Evolutionary conservation across 2,888 invertebrate genomes (phyloP), one percentile per base, ranked within the genome.

Genomic region (Nemurella pictetii): DNA sequence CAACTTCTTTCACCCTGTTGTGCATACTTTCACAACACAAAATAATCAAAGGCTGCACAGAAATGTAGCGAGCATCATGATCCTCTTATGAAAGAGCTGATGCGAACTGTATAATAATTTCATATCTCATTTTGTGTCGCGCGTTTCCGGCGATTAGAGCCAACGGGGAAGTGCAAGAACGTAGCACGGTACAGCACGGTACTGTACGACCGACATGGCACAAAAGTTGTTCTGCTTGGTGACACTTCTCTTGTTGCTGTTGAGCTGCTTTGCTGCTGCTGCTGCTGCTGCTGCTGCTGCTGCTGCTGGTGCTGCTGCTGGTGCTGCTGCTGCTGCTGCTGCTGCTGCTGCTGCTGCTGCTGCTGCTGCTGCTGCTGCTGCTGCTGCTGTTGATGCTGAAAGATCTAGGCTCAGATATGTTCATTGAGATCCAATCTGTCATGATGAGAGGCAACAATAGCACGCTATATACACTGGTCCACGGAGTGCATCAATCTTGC

Each of bases 371-470:
- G 55, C 1, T 55, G 55, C 12, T 28, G 2, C 28, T 75, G 75
- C 25, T 28, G 27, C 75, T 28, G 28, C 12, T 75, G 75, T 2
- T 75, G 20, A 4, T 73, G 73, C 73, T 25, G 7, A 28, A 75
- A 75, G 28, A 75, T 9, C 7, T n/a, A 25, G 27, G 75, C 26
- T 26, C 12, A 75, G 75, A 75, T 75, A 25, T 75, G 26, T 75
- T 75, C 75, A 75, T 75, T 75, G 75, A 75, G 75, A 75, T 27
- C 78, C 29, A 78, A 27, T 78, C 78, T 78, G 78, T 78, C 30
- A 30, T 78, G 78, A 78, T 30, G 78, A 30, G 28, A 78, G 28
- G 2, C 27, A 28, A 78, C 78, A 78, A 78, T 78, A 29, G 20
- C 78, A 20, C 20, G 55, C 55, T 20, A 15, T 28, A 15, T 28